A percentile compares a stretch with the other conserved stretches of the same genome.
phyloP scores from a whole-genome alignment of 2,797 vertebrate species.

The Sternotherus odoratus region DNA sequence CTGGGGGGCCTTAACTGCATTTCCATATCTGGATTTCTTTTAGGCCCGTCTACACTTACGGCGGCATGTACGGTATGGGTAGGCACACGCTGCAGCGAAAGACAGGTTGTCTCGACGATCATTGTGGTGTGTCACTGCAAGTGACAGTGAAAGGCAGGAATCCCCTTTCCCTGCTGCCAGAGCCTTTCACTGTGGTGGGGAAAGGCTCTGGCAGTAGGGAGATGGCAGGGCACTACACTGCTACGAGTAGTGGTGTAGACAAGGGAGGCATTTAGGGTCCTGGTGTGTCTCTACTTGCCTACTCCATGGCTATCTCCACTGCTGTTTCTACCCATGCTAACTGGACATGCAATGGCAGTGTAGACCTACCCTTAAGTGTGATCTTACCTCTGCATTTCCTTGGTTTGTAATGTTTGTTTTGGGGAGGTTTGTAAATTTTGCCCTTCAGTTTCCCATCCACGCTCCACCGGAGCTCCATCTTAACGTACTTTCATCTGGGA shows the following conservation, averaged over 20 bases:
- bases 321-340: background rate
- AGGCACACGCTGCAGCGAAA: background rate
- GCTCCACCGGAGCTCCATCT: accelerated
- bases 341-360: background rate
- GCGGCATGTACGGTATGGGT: no score
- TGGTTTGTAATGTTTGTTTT: background rate
- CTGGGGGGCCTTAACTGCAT: background rate
- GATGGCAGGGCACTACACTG: background rate
- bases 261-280: background rate
- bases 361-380: background rate
- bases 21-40: background rate
- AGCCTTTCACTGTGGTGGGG: background rate
- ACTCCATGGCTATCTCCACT: no score
- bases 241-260: no score
- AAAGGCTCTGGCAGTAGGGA: background rate
- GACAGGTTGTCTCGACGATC: background rate
- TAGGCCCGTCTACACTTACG: accelerated
- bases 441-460: accelerated
- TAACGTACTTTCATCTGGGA: accelerated
- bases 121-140: background rate
- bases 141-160: background rate
- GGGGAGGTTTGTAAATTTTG: background rate
- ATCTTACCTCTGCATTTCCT: background rate
- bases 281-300: background rate
- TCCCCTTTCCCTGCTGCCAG: background rate